Evolutionary conservation across 2,113 vertebrate species (phyloP).

Genomic region (Tetrax tetrax): DNA sequence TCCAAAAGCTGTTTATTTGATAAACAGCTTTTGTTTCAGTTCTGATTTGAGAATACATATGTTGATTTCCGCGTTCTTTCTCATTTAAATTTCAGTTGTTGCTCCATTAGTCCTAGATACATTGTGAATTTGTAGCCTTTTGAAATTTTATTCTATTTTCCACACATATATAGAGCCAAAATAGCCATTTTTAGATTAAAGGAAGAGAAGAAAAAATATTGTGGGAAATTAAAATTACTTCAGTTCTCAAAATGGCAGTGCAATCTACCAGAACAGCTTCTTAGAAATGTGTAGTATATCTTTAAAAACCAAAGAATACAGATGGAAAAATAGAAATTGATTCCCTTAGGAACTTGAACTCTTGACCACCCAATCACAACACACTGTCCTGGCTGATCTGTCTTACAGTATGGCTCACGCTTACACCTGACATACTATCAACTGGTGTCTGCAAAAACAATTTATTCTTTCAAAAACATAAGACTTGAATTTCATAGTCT

Average conservation of each 20-base stretch:
- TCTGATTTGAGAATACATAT: slow-evolving; percentile 8
- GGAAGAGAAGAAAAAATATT: neutral
- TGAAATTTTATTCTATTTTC: slow-evolving; percentile 22
- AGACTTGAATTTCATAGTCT: neutral
- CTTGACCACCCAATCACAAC: neutral
- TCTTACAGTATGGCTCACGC: neutral
- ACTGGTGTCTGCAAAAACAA: neutral
- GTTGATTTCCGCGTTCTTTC: neutral
- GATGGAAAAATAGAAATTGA: neutral
- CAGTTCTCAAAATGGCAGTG: neutral
- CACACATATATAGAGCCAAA: neutral
- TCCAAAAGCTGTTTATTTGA: slow-evolving; percentile 6
- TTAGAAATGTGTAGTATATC: neutral
- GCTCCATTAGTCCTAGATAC: neutral
- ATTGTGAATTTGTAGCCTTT: neutral
- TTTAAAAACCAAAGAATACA: neutral
- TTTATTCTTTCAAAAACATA: neutral
- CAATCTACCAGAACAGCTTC: neutral
- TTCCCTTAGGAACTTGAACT: neutral
- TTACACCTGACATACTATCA: neutral
- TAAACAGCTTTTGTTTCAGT: slow-evolving; percentile 19
- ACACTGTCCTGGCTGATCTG: neutral
- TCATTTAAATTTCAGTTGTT: slow-evolving; percentile 39
- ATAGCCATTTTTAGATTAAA: neutral
- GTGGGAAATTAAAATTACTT: neutral